These are phyloP conservation scores for Synergus japonicus DNA, from an alignment of 2,888 invertebrate genomes.

Conservation along the genomic window DNA sequence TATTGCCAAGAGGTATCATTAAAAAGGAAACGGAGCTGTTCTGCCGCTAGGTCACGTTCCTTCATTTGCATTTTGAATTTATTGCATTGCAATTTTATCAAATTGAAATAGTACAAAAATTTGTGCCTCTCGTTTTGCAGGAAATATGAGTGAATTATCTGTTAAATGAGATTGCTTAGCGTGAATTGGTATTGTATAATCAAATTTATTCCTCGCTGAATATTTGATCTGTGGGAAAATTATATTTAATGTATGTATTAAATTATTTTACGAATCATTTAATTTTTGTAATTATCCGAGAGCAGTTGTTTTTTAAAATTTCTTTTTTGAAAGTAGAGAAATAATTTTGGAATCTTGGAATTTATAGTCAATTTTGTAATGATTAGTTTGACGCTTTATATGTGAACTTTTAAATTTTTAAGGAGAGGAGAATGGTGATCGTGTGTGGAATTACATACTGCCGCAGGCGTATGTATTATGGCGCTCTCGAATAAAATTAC, in stretches of 20 bases:
- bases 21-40: slow-evolving; percentile 14
- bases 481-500: slow-evolving; percentile 57
- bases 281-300: too few relatives aligned
- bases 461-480: background rate
- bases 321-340: too few relatives aligned
- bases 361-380: background rate
- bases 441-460: background rate
- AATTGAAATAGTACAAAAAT: background rate
- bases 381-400: background rate
- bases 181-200: background rate
- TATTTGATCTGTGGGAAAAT: background rate
- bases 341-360: too few relatives aligned
- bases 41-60: slow-evolving; percentile 10
- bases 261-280: background rate
- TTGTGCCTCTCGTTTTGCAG: background rate
- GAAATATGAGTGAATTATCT: slow-evolving; percentile 10
- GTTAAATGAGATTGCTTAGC: background rate
- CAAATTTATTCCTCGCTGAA: background rate
- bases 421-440: background rate
- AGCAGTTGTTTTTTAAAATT: too few relatives aligned
- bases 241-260: background rate
- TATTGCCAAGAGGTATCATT: slow-evolving; percentile 8
- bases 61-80: slow-evolving; percentile 28
- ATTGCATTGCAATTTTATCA: background rate
- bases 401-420: background rate